Conservation (phyloP, 2,797 vertebrate species). For the Ficedula albicollis region DNA sequence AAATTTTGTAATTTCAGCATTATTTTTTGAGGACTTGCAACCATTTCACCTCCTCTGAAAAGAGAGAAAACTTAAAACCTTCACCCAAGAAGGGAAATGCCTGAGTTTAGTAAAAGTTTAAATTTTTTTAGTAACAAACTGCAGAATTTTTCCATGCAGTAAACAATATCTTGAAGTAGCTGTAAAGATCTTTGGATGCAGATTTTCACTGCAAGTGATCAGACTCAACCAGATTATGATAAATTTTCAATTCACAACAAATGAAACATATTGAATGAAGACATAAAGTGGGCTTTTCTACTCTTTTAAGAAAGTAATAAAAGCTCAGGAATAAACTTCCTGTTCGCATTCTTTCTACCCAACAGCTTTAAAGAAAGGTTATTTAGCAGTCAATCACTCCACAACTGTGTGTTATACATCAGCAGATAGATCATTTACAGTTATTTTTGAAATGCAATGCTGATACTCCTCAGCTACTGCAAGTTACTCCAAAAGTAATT, state of each 20-base stretch:
- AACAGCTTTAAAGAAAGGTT: not conserved
- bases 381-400: not conserved
- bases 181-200: not conserved
- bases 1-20: not conserved
- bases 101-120: not conserved
- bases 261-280: not conserved
- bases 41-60: not conserved
- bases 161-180: not conserved
- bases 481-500: not conserved
- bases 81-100: not conserved
- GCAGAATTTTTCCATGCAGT: not conserved
- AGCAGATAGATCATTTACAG: not conserved
- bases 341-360: not conserved
- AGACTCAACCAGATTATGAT: not conserved
- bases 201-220: not conserved
- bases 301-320: not conserved
- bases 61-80: not conserved
- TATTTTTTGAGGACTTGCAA: not conserved
- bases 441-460: not conserved
- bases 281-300: not conserved
- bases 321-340: not conserved
- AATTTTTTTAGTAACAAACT: not conserved
- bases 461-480: not conserved
- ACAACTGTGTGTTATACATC: not conserved
- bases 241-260: not conserved